Percentiles rank a stretch among this genome's conserved stretches.
These are phyloP conservation scores for Trachythela sp. DNA, from an alignment of 64 coral and sea anemone genomes.

Conservation along the genomic window DNA sequence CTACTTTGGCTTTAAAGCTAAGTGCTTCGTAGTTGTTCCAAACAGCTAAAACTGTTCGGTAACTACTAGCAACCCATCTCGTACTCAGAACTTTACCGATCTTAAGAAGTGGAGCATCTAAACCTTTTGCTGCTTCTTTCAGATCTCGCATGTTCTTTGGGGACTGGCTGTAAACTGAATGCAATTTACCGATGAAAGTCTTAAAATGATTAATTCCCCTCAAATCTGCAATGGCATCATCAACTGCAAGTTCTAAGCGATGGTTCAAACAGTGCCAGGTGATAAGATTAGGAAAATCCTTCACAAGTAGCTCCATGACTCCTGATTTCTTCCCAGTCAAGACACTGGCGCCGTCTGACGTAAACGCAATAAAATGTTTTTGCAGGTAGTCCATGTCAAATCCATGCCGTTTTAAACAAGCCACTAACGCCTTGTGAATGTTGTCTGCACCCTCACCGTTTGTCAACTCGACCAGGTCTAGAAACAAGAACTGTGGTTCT, in stretches of 20 bases:
- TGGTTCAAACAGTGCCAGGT: neutral
- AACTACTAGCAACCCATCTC: neutral
- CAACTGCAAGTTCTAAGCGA: neutral
- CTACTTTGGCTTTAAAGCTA: neutral
- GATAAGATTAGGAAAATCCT: too few species aligned
- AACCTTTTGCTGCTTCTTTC: neutral
- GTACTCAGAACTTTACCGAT: constrained; percentile 17
- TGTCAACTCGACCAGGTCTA: too few species aligned
- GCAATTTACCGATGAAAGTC: neutral
- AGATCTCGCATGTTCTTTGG: neutral
- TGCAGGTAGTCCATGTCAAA: too few species aligned
- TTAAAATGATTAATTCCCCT: neutral
- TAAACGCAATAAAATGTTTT: too few species aligned
- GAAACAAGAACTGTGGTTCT: too few species aligned
- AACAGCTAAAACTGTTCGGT: neutral
- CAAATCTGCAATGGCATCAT: neutral
- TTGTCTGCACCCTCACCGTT: too few species aligned
- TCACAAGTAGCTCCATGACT: too few species aligned
- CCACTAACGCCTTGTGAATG: too few species aligned
- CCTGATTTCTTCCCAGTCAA: too few species aligned
- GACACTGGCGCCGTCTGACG: too few species aligned
- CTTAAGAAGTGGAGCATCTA: neutral
- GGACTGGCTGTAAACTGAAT: neutral
- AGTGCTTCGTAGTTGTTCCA: constrained; percentile 2
- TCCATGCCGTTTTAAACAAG: too few species aligned